Base-by-base conservation (phyloP, 2,113 vertebrate genomes). In the Vidua macroura region DNA sequence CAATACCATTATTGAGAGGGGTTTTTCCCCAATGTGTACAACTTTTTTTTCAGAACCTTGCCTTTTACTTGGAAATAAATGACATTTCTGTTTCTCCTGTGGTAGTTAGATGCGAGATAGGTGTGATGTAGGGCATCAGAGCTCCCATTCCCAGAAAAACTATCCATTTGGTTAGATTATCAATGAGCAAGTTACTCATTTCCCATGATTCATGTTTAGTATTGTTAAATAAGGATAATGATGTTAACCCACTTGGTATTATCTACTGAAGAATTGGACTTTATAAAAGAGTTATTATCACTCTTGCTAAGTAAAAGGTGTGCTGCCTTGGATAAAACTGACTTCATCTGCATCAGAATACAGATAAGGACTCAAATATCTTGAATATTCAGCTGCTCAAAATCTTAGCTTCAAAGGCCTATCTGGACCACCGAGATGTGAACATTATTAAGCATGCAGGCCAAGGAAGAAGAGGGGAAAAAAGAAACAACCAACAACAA, bases 371-470 rank as follows among this genome's bases (percentile, higher is more conserved):
- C 44, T 63, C 70, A 64, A 85, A 37, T 20, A 53, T 84, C 55
- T 74, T 90, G 55, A 58, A 64, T n/a, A 81, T 62, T 90, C 15
- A 67, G n/a, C 28, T 88, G 51, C 83, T 67, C 90, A 58, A 88
- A 86, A 88, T 56, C 69, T 87, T 33, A 88, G 37, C 64, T 75
- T 95, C 83, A 90, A 77, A 94, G 43, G 33, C 30, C 39, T 95
- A 41, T 56, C 67, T 72, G 73, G 63, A 93, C 60, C 46, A 82
- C 10, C 82, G 69, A 90, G 51, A 87, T 79, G 88, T 70, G 73
- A 92, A 77, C 13, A n/a, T n/a, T 66, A 85, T 75, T 81, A 82
- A 88, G 46, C n/a, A 74, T 13, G 21, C 51, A 88, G 68, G 10
- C 39, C 62, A 83, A 86, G 43, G 49, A 92, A 83, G 62, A 70